phyloP scores from a whole-genome alignment of 2,113 vertebrate genomes.

The Psettodes erumei region DNA sequence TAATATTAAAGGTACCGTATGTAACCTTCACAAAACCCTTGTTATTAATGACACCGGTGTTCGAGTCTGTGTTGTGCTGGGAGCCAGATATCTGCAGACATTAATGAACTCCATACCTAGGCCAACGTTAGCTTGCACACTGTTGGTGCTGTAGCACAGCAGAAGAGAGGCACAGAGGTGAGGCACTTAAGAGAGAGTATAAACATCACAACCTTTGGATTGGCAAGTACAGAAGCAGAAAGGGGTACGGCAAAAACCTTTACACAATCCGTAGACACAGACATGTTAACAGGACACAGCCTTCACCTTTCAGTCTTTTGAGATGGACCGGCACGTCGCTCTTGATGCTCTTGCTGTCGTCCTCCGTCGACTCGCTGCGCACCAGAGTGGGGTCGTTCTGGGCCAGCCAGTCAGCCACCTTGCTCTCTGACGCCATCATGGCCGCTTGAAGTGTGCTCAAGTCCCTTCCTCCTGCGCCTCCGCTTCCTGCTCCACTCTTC shows the following conservation, averaged over 20 bases:
- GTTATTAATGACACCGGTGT: too few species aligned
- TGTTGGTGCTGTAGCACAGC: too few species aligned
- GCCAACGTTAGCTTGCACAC: too few species aligned
- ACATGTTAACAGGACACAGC: neutral
- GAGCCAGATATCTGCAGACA: too few species aligned
- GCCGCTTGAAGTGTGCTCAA: constrained; percentile 93
- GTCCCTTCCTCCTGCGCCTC: constrained; percentile 83
- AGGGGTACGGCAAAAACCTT: neutral
- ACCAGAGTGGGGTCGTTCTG: constrained; percentile 95
- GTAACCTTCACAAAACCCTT: too few species aligned
- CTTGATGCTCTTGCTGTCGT: constrained; percentile 98
- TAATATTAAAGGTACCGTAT: too few species aligned
- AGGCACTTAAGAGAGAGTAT: too few species aligned
- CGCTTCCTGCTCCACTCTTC: constrained; percentile 78
- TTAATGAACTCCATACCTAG: too few species aligned
- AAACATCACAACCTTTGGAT: too few species aligned
- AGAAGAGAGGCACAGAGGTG: too few species aligned
- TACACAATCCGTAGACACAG: neutral
- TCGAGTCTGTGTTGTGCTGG: too few species aligned
- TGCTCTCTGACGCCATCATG: constrained; percentile 97
- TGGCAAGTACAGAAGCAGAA: neutral
- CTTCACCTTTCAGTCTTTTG: constrained; percentile 95
- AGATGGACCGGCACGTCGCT: constrained; percentile 96
- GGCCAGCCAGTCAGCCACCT: constrained; percentile 98
- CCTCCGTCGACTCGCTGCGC: constrained; percentile 92